Percentiles rank a stretch among this genome's conserved stretches.
Conservation (phyloP, 2,113 vertebrate genomes). For the Synchiropus splendidus region DNA sequence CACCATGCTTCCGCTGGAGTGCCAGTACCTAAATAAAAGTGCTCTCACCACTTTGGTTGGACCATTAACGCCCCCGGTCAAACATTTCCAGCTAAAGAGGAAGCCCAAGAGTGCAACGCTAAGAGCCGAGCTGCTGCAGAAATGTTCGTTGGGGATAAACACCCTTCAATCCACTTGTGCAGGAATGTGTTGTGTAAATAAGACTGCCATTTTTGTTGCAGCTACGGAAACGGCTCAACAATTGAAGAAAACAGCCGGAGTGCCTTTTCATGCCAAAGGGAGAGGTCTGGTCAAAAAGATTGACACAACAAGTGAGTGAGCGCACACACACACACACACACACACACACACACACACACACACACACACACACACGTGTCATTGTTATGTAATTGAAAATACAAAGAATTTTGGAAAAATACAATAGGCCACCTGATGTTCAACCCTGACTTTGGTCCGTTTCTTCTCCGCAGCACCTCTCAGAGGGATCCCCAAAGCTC, state of each 20-base stretch:
- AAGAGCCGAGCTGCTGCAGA: slow-evolving; percentile 91
- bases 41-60: slow-evolving; percentile 90
- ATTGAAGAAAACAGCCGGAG: slow-evolving; percentile 92
- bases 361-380: too few species aligned
- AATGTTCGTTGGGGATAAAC: slow-evolving; percentile 64
- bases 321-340: too few species aligned
- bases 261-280: slow-evolving; percentile 96
- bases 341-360: too few species aligned
- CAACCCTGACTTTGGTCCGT: too few species aligned
- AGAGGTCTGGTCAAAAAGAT: slow-evolving; percentile 95
- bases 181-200: too few species aligned
- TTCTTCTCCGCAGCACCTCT: slow-evolving; percentile 74
- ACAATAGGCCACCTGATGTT: too few species aligned
- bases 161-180: not conserved
- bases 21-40: slow-evolving; percentile 95
- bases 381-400: too few species aligned
- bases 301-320: slow-evolving; percentile 91
- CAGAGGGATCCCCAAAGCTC: slow-evolving; percentile 94
- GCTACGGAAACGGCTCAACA: slow-evolving; percentile 95
- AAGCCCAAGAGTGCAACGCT: slow-evolving; percentile 98
- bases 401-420: too few species aligned
- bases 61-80: slow-evolving; percentile 89
- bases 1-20: slow-evolving; percentile 92
- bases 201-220: slow-evolving; percentile 31
- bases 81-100: slow-evolving; percentile 95